phyloP scores from a whole-genome alignment of 2,113 vertebrate species.

The Nycticebus coucang region DNA sequence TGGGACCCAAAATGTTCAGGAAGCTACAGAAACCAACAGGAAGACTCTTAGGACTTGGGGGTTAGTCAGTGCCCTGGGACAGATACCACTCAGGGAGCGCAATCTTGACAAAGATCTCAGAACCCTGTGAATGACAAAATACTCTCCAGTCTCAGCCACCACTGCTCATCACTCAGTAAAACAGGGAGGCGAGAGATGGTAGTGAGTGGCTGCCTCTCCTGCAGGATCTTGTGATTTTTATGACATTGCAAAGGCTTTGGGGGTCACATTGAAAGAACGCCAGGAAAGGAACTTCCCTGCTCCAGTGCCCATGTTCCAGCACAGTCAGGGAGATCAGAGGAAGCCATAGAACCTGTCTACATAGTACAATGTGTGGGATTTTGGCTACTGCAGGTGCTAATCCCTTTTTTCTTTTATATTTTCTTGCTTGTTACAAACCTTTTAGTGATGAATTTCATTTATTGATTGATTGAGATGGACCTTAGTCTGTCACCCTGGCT shows the following conservation, averaged over 20 bases:
- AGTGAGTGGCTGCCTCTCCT: neutral
- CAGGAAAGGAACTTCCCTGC: neutral
- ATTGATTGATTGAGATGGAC: no score
- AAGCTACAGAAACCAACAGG: neutral
- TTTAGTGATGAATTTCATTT: neutral
- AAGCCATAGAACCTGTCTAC: accelerated
- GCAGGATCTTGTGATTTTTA: neutral
- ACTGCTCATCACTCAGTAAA: accelerated
- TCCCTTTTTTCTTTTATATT: neutral
- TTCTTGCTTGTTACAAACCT: neutral
- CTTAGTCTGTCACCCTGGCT: no score
- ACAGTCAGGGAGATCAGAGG: neutral
- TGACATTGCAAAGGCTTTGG: neutral
- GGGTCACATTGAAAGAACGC: neutral
- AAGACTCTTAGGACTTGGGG: neutral
- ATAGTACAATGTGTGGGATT: neutral
- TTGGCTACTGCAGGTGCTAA: no score
- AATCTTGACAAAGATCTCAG: neutral
- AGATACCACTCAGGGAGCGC: neutral
- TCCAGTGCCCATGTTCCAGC: neutral
- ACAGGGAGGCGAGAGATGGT: neutral
- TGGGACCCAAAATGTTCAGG: neutral
- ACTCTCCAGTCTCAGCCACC: accelerated
- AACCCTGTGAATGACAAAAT: neutral
- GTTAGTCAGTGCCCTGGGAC: neutral